These are phyloP conservation scores for Chymomyza procnemis DNA, from an alignment of 2,888 invertebrate species.

Conservation along the genomic window DNA sequence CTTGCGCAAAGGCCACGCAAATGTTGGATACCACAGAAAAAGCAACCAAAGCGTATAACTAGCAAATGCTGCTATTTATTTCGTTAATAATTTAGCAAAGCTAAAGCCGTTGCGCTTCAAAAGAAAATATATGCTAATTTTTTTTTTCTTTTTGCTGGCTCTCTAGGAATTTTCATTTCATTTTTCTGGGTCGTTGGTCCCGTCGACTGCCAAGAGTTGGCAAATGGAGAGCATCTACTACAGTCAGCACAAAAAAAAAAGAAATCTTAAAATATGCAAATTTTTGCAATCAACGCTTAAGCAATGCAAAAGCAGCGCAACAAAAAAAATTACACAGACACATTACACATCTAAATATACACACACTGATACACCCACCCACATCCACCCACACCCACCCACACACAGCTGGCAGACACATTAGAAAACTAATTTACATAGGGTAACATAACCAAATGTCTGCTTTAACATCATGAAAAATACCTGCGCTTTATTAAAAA, in stretches of 20 bases:
- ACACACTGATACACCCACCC: background rate
- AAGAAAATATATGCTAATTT: slow-evolving; percentile 64
- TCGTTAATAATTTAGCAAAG: slow-evolving; percentile 65
- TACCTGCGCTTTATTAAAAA: slow-evolving; percentile 1
- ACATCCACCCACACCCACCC: background rate
- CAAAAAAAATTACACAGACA: slow-evolving; percentile 17
- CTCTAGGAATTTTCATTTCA: slow-evolving; percentile 55
- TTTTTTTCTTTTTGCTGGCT: slow-evolving; percentile 8
- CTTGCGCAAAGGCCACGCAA: background rate
- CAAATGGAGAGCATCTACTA: background rate
- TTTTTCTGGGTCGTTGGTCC: background rate
- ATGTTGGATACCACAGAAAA: background rate
- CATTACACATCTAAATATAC: slow-evolving; percentile 10
- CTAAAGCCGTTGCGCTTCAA: slow-evolving; percentile 38
- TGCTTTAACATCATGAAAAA: slow-evolving; percentile 2
- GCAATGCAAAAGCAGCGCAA: slow-evolving; percentile 37
- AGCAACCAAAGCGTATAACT: background rate
- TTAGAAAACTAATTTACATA: slow-evolving; percentile 5
- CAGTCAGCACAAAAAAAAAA: background rate
- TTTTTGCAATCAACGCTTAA: slow-evolving; percentile 67
- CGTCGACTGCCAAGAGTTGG: too few species aligned
- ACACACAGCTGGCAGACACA: background rate
- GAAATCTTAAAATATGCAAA: slow-evolving; percentile 67
- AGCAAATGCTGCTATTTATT: slow-evolving; percentile 45
- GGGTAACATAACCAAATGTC: background rate